Conservation (phyloP, 2,797 vertebrate genomes). For the Triplophysa yarkandensis region DNA sequence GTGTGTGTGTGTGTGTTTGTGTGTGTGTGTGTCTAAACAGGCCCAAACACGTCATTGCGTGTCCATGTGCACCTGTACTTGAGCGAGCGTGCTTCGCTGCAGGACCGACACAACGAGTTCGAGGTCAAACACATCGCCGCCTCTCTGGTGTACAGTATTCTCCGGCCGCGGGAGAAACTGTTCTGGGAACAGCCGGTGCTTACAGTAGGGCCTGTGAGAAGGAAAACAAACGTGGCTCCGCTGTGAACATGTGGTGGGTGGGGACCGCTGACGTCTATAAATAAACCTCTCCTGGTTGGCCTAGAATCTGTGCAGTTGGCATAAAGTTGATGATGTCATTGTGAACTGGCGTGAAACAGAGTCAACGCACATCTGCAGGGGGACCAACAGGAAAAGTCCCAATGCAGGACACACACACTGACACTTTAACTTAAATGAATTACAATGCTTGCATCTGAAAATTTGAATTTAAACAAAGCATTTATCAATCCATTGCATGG, state of each 20-base stretch:
- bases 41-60: slow-evolving; percentile 3
- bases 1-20: too few relatives aligned
- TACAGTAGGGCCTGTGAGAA: slow-evolving; percentile 14
- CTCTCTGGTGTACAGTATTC: neutral
- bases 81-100: neutral
- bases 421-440: neutral
- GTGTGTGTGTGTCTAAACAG: neutral
- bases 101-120: neutral
- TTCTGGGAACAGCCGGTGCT: neutral
- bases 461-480: too few relatives aligned
- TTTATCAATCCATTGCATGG: too few relatives aligned
- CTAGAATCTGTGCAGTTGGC: slow-evolving; percentile 30
- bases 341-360: slow-evolving; percentile 31
- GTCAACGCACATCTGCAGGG: slow-evolving; percentile 43
- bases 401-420: neutral
- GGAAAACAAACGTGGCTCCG: slow-evolving; percentile 13
- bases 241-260: neutral
- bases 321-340: slow-evolving; percentile 12
- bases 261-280: slow-evolving; percentile 12
- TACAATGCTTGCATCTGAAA: too few relatives aligned
- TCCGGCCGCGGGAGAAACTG: neutral
- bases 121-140: neutral
- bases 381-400: slow-evolving; percentile 3
- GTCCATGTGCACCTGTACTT: neutral
- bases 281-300: slow-evolving; percentile 23